Conservation (phyloP, 2,113 vertebrate species). For the Lepisosteus oculatus region DNA sequence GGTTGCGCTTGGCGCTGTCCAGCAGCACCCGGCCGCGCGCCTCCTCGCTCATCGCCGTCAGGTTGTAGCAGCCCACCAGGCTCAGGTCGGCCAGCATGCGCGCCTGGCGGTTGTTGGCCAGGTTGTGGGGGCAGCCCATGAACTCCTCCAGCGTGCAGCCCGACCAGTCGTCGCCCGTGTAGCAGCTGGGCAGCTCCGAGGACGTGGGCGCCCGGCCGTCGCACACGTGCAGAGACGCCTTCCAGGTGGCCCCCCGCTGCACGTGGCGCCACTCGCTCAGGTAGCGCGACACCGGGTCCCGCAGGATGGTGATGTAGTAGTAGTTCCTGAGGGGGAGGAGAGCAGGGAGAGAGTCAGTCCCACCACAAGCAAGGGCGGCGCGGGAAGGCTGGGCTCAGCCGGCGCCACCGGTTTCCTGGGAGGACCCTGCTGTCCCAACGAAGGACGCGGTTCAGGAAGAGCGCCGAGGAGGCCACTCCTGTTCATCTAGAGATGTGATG, state of each 20-base stretch:
- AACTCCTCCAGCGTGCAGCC: conserved; percentile 90
- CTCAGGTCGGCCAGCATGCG: conserved; percentile 96
- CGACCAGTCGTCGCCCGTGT: conserved; percentile 91
- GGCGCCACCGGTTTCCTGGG: conserved; percentile 11
- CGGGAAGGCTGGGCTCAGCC: conserved; percentile 6
- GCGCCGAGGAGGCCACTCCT: too few relatives aligned
- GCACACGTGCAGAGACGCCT: conserved; percentile 89
- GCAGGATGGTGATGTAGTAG: conserved; percentile 95
- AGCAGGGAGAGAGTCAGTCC: neutral
- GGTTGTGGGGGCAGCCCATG: conserved; percentile 93
- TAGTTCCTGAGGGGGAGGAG: conserved; percentile 73
- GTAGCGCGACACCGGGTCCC: conserved; percentile 92
- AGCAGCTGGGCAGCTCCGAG: conserved; percentile 91
- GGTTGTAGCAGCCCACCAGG: conserved; percentile 93
- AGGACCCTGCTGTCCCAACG: too few relatives aligned
- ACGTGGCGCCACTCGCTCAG: conserved; percentile 96
- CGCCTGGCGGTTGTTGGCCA: conserved; percentile 94
- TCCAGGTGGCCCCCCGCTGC: conserved; percentile 93
- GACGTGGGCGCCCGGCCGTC: conserved; percentile 87
- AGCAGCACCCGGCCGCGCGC: conserved; percentile 86
- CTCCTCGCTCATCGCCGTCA: conserved; percentile 85
- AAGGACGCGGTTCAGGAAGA: too few relatives aligned
- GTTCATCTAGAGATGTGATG: too few relatives aligned
- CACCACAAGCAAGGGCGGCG: neutral
- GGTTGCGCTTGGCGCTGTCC: conserved; percentile 91